Percentiles rank a stretch among this genome's conserved stretches.
Conservation (phyloP, 2,888 invertebrate genomes). For the Seira sanloemensis region DNA sequence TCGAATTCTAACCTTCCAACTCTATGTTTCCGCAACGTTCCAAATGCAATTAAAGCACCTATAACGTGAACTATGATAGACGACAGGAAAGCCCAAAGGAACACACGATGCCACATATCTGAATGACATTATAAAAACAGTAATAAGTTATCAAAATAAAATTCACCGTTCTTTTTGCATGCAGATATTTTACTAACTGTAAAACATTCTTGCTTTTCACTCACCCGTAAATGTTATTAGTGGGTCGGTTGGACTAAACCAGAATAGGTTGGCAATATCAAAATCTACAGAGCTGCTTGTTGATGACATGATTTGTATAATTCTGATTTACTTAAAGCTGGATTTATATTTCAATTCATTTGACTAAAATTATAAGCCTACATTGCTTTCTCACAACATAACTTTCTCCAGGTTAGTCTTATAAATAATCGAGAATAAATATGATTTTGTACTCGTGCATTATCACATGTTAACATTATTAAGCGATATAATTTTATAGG, state of each 20-base stretch:
- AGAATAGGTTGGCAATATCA: conserved; percentile 83
- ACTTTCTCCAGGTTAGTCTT: background rate
- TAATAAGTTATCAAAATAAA: no score
- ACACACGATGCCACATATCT: conserved; percentile 98
- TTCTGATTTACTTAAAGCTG: background rate
- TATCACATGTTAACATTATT: background rate
- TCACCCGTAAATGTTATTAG: conserved; percentile 76
- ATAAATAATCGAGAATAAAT: background rate
- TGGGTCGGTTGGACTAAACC: conserved; percentile 81
- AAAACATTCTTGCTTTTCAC: background rate
- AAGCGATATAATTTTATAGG: background rate
- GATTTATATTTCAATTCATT: no score
- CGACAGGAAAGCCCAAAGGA: conserved; percentile 95
- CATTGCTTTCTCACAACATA: background rate
- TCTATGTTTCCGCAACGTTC: conserved; percentile 93
- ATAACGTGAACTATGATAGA: conserved; percentile 93
- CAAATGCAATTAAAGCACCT: conserved; percentile 93
- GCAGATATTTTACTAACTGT: background rate
- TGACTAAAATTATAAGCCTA: no score
- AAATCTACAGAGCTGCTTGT: conserved; percentile 76
- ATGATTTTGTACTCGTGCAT: background rate
- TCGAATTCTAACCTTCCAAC: conserved; percentile 86
- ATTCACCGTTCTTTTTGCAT: no score
- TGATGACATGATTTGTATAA: background rate
- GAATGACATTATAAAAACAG: conserved; percentile 78